Base-by-base conservation (phyloP, 92 coral and sea anemone species). In the Epizoanthus stellaris region DNA sequence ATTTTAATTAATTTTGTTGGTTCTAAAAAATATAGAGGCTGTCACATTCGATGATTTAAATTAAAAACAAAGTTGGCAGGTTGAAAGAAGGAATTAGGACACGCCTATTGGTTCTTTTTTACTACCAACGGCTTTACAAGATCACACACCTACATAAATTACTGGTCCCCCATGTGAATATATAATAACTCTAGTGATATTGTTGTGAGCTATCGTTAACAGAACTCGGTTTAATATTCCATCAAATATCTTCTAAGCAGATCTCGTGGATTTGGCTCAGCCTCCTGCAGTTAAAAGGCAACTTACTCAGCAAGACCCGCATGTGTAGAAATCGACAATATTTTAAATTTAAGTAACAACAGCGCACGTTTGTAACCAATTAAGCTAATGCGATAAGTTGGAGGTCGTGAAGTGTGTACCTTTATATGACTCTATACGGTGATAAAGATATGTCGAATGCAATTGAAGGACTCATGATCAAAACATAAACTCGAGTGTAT, bases 301-400 rank as follows among this genome's bases (percentile, higher is more conserved):
- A 43, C 16, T 56, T 70, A 39, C 72, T 79, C 23, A 63, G 83
- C 57, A 59, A 39, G 54, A 79, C 5, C 23, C 72, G 1, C 70
- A 63, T 70, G 19, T 45, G 83, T 25, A 20, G 61, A 61, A 43
- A 79, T 63, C 16, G 83, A 79, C 43, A 63, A 63, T 79, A 57
- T 59, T 79, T 62, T 63, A 79, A 14, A 79, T 43, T 79, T 79
- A 79, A 47, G 71, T 79, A 67, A 43, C 83, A 79, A 79, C 83
- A 64, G 83, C 53, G 67, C 72, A 43, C 83, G 62, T 63, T 79
- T 79, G 83, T 79, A 79, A 61, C 70, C 83, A 79, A 79, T 79
- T 79, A 79, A 79, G 38, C 54, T 79, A 79, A 79, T 40, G 59
- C 57, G 71, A 21, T 40, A 63, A 63, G 71, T 54, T 9, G 65